Conservation (phyloP, 35 echinoderm and acorn worm species). For the Amphiura filiformis region DNA sequence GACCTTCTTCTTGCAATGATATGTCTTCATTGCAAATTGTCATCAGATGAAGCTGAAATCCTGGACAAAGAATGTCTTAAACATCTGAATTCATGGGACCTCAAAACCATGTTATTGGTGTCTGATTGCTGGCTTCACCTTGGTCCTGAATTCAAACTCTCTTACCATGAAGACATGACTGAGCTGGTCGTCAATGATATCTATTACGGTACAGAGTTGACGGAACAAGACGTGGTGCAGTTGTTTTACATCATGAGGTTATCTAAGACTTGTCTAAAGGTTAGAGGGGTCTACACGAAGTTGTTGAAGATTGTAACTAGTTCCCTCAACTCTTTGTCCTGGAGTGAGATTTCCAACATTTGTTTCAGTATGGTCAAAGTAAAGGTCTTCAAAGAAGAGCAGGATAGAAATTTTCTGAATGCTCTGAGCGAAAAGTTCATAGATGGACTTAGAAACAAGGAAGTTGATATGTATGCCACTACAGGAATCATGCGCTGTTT, state of each 20-base stretch:
- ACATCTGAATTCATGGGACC: conserved; percentile 25
- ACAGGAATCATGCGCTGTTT: conserved; percentile 39
- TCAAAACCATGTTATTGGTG: conserved; percentile 46
- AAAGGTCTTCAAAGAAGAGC: not conserved
- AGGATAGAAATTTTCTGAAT: not conserved
- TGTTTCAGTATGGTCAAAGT: not conserved
- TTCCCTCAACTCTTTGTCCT: not conserved
- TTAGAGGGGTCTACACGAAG: not conserved
- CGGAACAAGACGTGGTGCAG: not conserved
- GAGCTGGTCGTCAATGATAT: not conserved
- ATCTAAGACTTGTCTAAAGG: not conserved
- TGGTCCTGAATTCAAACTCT: not conserved
- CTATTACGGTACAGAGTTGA: not conserved
- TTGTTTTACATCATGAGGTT: not conserved
- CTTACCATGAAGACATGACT: not conserved
- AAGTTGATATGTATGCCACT: conserved; percentile 33
- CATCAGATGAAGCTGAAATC: not conserved
- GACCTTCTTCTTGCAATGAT: not conserved
- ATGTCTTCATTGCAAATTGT: not conserved
- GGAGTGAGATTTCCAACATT: not conserved
- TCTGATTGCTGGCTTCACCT: conserved; percentile 50
- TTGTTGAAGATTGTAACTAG: not conserved
- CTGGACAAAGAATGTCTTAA: conserved; percentile 35
- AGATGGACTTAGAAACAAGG: not conserved
- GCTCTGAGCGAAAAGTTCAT: conserved; percentile 17